Percentiles rank a stretch among this genome's conserved stretches.
Conservation (phyloP, 2,797 vertebrate genomes). For the Molossus alvarezi region DNA sequence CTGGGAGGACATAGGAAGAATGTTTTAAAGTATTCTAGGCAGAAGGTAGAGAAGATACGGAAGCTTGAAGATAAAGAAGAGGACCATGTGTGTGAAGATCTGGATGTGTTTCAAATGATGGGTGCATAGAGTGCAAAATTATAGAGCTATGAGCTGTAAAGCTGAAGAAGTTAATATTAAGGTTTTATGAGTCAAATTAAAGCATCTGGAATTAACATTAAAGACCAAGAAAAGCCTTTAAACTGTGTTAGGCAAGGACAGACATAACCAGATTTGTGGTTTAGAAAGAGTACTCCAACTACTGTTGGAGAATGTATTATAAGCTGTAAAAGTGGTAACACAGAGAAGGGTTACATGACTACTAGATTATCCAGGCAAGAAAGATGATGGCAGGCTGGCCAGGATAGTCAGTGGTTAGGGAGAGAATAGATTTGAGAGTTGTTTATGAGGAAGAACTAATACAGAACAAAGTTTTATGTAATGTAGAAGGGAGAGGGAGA, state of each 20-base stretch:
- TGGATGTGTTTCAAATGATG: not conserved
- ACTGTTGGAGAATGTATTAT: not conserved
- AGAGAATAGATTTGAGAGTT: not conserved
- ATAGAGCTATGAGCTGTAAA: not conserved
- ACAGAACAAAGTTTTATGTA: not conserved
- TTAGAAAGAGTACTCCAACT: not conserved
- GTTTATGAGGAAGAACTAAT: conserved; percentile 17
- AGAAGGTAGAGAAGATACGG: not conserved
- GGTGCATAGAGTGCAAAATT: not conserved
- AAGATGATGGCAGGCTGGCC: not conserved
- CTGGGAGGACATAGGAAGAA: not conserved
- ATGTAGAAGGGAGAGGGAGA: not conserved
- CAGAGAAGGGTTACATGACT: not conserved
- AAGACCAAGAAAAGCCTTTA: not conserved
- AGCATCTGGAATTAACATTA: not conserved
- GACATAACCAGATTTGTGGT: not conserved
- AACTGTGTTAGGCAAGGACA: not conserved
- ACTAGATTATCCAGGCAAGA: not conserved
- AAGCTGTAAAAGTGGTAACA: not conserved
- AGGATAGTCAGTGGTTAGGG: not conserved
- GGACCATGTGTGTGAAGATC: not conserved
- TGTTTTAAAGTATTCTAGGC: not conserved
- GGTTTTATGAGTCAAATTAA: conserved; percentile 9
- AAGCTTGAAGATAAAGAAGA: not conserved
- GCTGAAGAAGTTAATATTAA: not conserved